Conservation (phyloP, 2,113 vertebrate genomes). For the Cyphomyrus discorhynchus region DNA sequence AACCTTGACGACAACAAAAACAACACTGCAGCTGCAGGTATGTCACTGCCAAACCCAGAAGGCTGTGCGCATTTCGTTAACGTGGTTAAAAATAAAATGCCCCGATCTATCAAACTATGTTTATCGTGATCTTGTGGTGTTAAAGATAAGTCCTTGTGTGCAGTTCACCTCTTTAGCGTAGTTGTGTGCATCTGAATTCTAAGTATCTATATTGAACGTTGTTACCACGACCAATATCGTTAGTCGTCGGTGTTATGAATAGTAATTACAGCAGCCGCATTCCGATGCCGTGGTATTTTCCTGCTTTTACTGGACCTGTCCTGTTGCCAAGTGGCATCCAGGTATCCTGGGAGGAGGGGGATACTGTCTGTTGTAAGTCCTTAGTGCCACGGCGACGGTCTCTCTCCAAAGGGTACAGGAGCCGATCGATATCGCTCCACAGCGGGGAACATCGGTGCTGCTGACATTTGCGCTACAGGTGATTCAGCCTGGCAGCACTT, state of each 20-base stretch:
- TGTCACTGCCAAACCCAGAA: background rate
- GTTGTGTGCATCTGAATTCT: background rate
- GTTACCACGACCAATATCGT: background rate
- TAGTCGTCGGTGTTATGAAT: background rate
- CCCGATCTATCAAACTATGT: background rate
- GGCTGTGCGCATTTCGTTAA: background rate
- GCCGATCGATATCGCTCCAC: slow-evolving; percentile 10
- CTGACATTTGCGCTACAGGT: background rate
- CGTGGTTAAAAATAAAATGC: background rate
- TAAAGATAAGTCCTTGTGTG: background rate
- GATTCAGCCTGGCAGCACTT: background rate
- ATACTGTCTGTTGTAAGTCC: background rate
- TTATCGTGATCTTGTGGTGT: background rate
- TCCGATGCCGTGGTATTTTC: background rate
- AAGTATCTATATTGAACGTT: background rate
- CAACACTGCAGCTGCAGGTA: background rate
- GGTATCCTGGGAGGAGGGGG: background rate
- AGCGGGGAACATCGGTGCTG: background rate
- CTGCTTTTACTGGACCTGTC: background rate
- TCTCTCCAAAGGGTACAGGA: background rate
- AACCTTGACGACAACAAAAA: background rate
- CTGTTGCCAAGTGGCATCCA: background rate
- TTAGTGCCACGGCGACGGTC: background rate
- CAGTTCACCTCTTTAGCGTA: background rate
- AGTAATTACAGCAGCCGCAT: background rate